A percentile compares a stretch with the other conserved stretches of the same genome.
phyloP scores from a whole-genome alignment of 2,888 invertebrate species.

The Ceratothoa steindachneri region DNA sequence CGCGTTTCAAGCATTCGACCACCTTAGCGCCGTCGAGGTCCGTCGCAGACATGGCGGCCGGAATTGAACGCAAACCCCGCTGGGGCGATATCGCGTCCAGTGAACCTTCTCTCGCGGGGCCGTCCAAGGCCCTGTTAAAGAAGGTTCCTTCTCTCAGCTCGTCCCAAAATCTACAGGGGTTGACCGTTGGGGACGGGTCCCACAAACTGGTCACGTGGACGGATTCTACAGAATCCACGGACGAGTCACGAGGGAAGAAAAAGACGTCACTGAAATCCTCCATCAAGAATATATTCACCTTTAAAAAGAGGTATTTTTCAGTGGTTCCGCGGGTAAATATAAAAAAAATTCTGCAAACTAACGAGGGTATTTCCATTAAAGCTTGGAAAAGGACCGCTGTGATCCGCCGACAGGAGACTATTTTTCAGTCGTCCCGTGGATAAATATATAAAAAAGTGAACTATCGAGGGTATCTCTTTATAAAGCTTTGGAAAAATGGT shows the following conservation, averaged over 20 bases:
- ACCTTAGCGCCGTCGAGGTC: constrained; percentile 23
- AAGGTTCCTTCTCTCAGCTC: background rate
- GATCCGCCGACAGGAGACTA: background rate
- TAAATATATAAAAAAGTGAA: too few species aligned
- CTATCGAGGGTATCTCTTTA: too few species aligned
- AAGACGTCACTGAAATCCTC: constrained; percentile 36
- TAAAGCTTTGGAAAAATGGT: too few species aligned
- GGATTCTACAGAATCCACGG: background rate
- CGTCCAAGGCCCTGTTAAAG: background rate
- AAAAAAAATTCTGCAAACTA: too few species aligned
- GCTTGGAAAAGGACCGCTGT: background rate
- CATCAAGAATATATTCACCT: constrained; percentile 44
- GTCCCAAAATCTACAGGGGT: background rate
- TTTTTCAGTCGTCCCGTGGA: too few species aligned
- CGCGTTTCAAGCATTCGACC: background rate
- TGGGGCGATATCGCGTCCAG: constrained; percentile 34
- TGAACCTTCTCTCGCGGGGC: constrained; percentile 27
- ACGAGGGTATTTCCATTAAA: too few species aligned
- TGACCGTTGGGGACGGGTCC: background rate
- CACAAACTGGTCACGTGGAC: background rate
- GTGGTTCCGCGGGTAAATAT: background rate
- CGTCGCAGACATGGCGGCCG: constrained; percentile 23
- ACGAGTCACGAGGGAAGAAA: constrained; percentile 23
- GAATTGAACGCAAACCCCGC: background rate
- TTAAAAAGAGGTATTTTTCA: constrained; percentile 40